A percentile compares a stretch with the other conserved stretches of the same genome.
These are phyloP conservation scores for Etheostoma cragini DNA, from an alignment of 2,113 vertebrate species.

Conservation along the genomic window DNA sequence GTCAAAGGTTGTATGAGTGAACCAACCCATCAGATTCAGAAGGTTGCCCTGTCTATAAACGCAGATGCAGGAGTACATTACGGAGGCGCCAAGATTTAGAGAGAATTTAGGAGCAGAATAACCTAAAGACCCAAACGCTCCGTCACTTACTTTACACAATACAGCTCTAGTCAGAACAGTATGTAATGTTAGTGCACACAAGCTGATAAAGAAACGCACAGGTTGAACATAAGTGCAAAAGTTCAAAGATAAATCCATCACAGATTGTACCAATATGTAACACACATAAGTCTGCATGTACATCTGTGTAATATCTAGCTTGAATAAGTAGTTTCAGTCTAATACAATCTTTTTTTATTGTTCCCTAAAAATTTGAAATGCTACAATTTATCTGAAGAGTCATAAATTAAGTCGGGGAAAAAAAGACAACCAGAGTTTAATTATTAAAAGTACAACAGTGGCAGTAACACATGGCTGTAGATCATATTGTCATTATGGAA, in stretches of 20 bases:
- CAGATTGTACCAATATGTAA: neutral
- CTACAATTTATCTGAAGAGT: neutral
- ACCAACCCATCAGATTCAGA: neutral
- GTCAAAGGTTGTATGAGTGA: constrained; percentile 17
- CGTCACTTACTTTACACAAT: neutral
- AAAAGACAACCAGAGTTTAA: constrained; percentile 27
- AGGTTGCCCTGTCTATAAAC: neutral
- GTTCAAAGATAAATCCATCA: constrained; percentile 7
- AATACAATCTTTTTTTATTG: neutral
- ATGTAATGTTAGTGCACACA: neutral
- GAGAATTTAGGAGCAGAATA: neutral
- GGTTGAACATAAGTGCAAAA: constrained; percentile 8
- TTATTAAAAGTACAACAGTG: constrained; percentile 24
- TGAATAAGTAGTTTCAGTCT: neutral
- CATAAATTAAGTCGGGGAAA: neutral
- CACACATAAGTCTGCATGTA: neutral
- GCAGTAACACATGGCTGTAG: constrained; percentile 5
- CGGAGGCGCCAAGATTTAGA: neutral
- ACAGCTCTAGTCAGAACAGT: neutral
- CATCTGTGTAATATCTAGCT: neutral
- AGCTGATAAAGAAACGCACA: neutral
- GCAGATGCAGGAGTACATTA: neutral
- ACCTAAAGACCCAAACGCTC: neutral
- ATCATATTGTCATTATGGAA: constrained; percentile 3
- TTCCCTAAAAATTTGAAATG: neutral